Evolutionary conservation across 92 coral and sea anemone species (phyloP).

Genomic region (Metridium senile): DNA sequence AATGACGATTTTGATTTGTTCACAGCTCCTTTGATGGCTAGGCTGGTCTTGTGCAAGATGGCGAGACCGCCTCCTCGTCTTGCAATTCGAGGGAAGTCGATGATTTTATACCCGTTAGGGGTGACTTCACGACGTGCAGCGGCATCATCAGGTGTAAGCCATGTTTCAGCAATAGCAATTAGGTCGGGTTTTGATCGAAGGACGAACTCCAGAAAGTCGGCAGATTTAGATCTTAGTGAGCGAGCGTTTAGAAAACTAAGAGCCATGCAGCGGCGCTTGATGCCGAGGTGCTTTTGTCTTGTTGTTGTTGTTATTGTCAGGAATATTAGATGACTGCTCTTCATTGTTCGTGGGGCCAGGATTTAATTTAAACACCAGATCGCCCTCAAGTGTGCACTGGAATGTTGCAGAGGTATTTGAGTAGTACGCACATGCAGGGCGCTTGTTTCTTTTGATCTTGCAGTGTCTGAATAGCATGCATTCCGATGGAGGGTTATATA

Average conservation of each 20-base stretch:
- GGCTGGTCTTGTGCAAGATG: constrained; percentile 10
- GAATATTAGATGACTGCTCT: constrained; percentile 7
- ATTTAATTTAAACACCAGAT: constrained; percentile 10
- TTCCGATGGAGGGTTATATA: no score
- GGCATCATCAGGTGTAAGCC: constrained; percentile 34
- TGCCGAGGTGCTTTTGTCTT: neutral
- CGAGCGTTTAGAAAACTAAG: constrained; percentile 5
- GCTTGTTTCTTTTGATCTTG: constrained; percentile 27
- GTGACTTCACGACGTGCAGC: constrained; percentile 23
- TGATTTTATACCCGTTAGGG: constrained; percentile 16
- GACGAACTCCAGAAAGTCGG: constrained; percentile 26
- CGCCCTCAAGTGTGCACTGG: constrained; percentile 25
- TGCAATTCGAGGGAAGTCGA: constrained; percentile 21
- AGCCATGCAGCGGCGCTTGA: neutral
- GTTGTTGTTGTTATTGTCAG: neutral
- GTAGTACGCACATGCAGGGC: constrained; percentile 16
- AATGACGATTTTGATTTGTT: constrained; percentile 12
- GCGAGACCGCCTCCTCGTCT: constrained; percentile 40
- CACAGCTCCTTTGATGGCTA: neutral
- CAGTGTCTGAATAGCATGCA: no score
- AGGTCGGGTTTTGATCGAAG: constrained; percentile 30
- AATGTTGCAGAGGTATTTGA: constrained; percentile 31
- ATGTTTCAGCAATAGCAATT: constrained; percentile 41
- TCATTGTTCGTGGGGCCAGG: neutral
- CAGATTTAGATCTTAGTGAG: constrained; percentile 32